These are phyloP conservation scores for Echinarachnius parma DNA, from an alignment of 53 echinoderm and acorn worm genomes.

Conservation along the genomic window DNA sequence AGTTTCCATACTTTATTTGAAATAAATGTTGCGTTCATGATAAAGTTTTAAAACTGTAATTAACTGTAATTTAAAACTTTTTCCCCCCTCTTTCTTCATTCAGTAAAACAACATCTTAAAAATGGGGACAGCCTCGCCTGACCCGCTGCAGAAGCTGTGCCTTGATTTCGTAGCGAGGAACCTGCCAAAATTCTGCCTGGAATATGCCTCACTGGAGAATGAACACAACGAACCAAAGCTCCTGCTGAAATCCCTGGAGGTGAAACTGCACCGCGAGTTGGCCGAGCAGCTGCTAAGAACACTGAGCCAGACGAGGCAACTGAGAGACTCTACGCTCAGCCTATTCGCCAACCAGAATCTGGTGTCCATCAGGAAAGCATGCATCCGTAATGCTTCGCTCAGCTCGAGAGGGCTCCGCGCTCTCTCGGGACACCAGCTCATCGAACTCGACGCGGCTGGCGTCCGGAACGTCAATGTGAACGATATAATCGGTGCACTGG, in stretches of 20 bases:
- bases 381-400: slow-evolving; percentile 64
- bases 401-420: slow-evolving; percentile 79
- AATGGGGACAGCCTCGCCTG: slow-evolving; percentile 69
- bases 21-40: no score
- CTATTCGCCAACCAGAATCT: slow-evolving; percentile 72
- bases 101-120: slow-evolving; percentile 1
- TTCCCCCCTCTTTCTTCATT: no score
- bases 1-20: no score
- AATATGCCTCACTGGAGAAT: slow-evolving; percentile 59
- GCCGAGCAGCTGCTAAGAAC: slow-evolving; percentile 70
- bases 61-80: no score
- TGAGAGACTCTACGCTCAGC: slow-evolving; percentile 68
- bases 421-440: slow-evolving; percentile 73
- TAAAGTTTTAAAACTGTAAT: no score
- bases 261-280: slow-evolving; percentile 70
- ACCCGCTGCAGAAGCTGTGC: slow-evolving; percentile 73
- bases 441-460: slow-evolving; percentile 82
- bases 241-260: slow-evolving; percentile 65
- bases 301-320: slow-evolving; percentile 57
- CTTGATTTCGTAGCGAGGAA: slow-evolving; percentile 79
- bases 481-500: slow-evolving; percentile 91
- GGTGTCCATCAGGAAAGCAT: slow-evolving; percentile 71
- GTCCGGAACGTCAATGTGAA: slow-evolving; percentile 84
- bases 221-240: slow-evolving; percentile 65
- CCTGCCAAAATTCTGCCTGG: slow-evolving; percentile 62